These are phyloP conservation scores for Falco concolor DNA, from an alignment of 2,797 vertebrate genomes.

Conservation along the genomic window DNA sequence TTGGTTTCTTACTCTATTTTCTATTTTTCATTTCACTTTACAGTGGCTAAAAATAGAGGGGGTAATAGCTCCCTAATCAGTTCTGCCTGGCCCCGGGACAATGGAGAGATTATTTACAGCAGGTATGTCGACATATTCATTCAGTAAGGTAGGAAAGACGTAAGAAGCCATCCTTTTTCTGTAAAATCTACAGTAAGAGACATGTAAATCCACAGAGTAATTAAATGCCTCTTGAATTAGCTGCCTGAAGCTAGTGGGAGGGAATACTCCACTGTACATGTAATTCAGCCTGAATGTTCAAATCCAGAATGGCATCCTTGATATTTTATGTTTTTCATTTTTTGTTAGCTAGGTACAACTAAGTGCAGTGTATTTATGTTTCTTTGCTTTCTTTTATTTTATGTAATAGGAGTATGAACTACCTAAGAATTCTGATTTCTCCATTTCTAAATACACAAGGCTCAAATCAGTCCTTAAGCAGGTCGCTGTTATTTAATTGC, in stretches of 20 bases:
- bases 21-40: background rate
- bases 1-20: background rate
- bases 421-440: background rate
- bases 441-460: background rate
- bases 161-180: background rate
- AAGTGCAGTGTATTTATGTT: background rate
- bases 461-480: background rate
- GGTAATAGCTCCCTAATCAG: background rate
- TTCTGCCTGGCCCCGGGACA: background rate
- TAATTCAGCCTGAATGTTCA: background rate
- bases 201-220: background rate
- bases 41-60: background rate
- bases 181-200: background rate
- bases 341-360: background rate
- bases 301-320: background rate
- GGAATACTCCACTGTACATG: background rate
- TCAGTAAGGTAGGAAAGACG: background rate
- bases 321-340: background rate
- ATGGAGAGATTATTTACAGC: background rate
- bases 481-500: background rate
- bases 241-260: background rate
- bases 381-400: background rate
- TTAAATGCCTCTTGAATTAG: background rate
- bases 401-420: background rate
- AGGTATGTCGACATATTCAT: background rate